A percentile compares a stretch with the other conserved stretches of the same genome.
These are phyloP conservation scores for Gymnoscopelus braueri DNA, from an alignment of 2,797 vertebrate genomes.

Conservation along the genomic window DNA sequence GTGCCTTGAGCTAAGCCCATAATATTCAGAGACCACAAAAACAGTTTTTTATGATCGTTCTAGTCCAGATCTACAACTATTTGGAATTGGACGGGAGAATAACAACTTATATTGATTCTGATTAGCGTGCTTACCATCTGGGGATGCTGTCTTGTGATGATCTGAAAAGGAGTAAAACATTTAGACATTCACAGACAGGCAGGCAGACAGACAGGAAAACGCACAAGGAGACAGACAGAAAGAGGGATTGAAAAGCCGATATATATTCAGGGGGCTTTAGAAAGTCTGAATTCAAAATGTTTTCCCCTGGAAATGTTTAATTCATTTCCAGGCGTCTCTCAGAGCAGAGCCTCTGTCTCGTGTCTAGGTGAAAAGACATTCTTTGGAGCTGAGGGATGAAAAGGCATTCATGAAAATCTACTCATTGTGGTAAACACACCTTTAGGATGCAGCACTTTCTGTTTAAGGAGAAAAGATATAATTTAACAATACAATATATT, in stretches of 20 bases:
- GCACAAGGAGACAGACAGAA: background rate
- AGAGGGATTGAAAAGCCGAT: constrained; percentile 3
- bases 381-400: constrained; percentile 6
- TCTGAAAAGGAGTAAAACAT: too few species aligned
- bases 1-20: too few species aligned
- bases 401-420: constrained; percentile 15
- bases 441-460: background rate
- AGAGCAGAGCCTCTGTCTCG: constrained; percentile 46
- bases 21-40: too few species aligned
- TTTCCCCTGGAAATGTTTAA: constrained; percentile 41
- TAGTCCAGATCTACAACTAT: too few species aligned
- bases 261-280: constrained; percentile 18
- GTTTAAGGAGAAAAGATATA: too few species aligned
- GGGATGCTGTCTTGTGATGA: too few species aligned
- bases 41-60: too few species aligned
- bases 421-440: background rate
- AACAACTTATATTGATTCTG: background rate
- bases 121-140: constrained; percentile 3
- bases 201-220: constrained; percentile 5
- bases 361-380: constrained; percentile 28
- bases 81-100: too few species aligned
- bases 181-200: background rate
- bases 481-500: too few species aligned
- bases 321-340: constrained; percentile 42
- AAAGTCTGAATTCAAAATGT: constrained; percentile 34